Conservation (phyloP, 2,797 vertebrate genomes). For the Spinibarbus caldwelli region DNA sequence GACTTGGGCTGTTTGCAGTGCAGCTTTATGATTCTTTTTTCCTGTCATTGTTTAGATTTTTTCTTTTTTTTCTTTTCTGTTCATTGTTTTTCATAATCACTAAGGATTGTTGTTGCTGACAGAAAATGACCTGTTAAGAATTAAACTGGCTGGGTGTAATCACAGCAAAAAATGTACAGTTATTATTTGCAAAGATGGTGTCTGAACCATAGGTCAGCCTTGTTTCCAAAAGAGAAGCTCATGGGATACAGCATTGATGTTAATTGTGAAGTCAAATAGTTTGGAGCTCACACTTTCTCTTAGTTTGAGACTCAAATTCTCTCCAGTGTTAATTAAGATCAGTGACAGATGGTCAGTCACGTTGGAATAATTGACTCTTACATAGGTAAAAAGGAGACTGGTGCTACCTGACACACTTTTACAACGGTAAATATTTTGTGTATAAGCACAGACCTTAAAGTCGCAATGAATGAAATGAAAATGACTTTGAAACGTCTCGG, state of each 20-base stretch:
- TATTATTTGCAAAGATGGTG: constrained; percentile 57
- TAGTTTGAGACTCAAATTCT: neutral
- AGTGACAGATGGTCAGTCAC: constrained; percentile 10
- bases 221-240: constrained; percentile 33
- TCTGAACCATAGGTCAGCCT: constrained; percentile 49
- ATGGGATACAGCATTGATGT: constrained; percentile 43
- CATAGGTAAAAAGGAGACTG: neutral
- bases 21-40: neutral
- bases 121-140: constrained; percentile 51
- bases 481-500: too few species aligned
- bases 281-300: constrained; percentile 31
- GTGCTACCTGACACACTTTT: neutral
- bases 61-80: neutral
- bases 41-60: neutral
- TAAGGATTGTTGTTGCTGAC: constrained; percentile 41
- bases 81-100: constrained; percentile 39
- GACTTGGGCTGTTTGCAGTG: neutral
- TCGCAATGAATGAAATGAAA: too few species aligned
- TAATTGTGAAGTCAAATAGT: constrained; percentile 32
- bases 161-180: constrained; percentile 28
- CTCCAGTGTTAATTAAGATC: constrained; percentile 21
- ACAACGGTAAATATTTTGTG: neutral
- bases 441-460: too few species aligned
- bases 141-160: constrained; percentile 44
- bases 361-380: neutral